Percentiles rank a stretch among this genome's conserved stretches.
Conservation (phyloP, 2,888 invertebrate genomes). For the Acutogordius australiensis region DNA sequence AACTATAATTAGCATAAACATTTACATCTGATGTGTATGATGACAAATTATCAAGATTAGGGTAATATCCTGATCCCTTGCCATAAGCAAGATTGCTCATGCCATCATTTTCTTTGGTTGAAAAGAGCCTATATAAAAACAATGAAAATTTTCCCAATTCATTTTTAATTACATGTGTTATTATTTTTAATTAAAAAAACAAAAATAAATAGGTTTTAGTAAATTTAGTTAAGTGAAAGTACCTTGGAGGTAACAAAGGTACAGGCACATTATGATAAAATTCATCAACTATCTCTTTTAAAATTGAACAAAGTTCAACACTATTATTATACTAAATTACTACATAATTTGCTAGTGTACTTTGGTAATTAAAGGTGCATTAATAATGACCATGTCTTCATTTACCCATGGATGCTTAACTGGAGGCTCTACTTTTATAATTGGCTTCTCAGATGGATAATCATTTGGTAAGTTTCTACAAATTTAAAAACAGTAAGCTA, state of each 20-base stretch:
- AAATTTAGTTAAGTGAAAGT: neutral
- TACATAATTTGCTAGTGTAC: neutral
- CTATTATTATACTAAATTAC: neutral
- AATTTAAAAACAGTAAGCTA: neutral
- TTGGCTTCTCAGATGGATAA: conserved; percentile 3
- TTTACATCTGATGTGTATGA: no score
- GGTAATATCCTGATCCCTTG: no score
- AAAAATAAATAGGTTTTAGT: neutral
- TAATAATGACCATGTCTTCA: neutral
- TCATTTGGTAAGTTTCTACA: neutral
- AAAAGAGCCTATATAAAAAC: no score
- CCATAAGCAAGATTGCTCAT: no score
- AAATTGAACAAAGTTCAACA: neutral
- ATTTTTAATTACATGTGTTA: no score
- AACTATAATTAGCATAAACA: no score
- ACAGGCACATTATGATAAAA: neutral
- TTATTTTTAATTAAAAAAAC: no score
- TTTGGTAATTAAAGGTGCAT: neutral
- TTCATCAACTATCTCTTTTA: conserved; percentile 1
- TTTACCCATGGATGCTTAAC: conserved; percentile 1
- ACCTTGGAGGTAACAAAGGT: neutral
- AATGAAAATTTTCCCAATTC: no score
- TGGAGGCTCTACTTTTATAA: neutral
- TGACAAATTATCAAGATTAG: no score
- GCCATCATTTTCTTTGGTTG: no score